Evolutionary conservation across 2,113 vertebrate genomes (phyloP).

Genomic region (Harpagus bidentatus): DNA sequence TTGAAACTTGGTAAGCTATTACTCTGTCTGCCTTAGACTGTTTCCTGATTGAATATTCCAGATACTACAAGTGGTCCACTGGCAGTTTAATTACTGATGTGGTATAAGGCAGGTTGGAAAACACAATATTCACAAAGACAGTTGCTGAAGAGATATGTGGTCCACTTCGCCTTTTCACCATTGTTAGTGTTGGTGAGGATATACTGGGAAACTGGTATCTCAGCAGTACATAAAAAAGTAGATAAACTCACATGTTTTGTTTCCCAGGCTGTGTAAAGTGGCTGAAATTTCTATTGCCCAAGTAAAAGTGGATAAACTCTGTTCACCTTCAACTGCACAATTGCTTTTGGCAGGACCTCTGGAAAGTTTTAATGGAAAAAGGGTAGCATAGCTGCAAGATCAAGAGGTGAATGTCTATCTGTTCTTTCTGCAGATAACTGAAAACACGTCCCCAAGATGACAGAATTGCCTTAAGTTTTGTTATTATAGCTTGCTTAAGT

Average conservation of each 20-base stretch:
- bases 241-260: neutral
- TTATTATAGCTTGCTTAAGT: neutral
- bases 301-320: neutral
- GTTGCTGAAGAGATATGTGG: neutral
- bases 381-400: neutral
- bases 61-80: neutral
- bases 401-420: neutral
- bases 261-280: neutral
- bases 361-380: conserved; percentile 6
- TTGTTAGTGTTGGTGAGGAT: neutral
- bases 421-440: neutral
- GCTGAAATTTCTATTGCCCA: neutral
- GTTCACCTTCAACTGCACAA: neutral
- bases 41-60: neutral
- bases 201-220: neutral
- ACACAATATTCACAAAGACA: neutral
- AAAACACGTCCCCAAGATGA: neutral
- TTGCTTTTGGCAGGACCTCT: conserved; percentile 1
- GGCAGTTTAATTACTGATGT: neutral
- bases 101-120: neutral
- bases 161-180: neutral
- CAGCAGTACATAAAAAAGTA: neutral
- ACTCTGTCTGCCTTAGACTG: neutral
- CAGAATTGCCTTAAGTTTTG: neutral
- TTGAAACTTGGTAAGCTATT: neutral